Evolutionary conservation across 2,888 invertebrate genomes (phyloP).

Genomic region (Nephrotoma appendiculata): DNA sequence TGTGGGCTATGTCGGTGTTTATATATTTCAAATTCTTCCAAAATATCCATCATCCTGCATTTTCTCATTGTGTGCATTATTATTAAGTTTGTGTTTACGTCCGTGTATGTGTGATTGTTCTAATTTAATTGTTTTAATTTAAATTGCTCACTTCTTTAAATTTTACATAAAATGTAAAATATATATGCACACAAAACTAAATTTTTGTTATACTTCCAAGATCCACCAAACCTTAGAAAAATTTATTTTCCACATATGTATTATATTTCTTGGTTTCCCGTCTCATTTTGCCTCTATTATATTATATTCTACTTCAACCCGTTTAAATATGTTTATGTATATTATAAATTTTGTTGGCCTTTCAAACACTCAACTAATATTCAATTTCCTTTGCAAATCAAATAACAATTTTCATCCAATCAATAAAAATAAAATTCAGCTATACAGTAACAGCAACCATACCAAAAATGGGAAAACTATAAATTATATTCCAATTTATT

Average conservation of each 20-base stretch:
- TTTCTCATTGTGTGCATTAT: no score
- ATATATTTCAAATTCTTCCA: no score
- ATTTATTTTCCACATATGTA: neutral
- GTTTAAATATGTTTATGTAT: neutral
- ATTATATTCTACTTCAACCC: neutral
- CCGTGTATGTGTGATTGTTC: no score
- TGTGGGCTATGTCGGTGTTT: no score
- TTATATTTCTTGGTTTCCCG: neutral
- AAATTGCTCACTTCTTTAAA: neutral
- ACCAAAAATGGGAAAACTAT: neutral
- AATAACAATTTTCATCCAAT: neutral
- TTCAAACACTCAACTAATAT: neutral
- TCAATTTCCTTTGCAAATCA: neutral
- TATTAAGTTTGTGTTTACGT: no score
- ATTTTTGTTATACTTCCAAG: neutral
- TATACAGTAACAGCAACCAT: neutral
- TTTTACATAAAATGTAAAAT: neutral
- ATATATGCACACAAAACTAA: neutral
- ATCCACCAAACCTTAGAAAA: neutral
- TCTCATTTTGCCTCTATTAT: neutral
- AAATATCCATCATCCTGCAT: no score
- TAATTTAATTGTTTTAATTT: no score
- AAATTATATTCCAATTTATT: neutral
- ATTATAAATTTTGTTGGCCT: neutral
- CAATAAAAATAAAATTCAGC: neutral